Conservation (phyloP, 2,113 vertebrate genomes). For the Todiramphus chloris region DNA sequence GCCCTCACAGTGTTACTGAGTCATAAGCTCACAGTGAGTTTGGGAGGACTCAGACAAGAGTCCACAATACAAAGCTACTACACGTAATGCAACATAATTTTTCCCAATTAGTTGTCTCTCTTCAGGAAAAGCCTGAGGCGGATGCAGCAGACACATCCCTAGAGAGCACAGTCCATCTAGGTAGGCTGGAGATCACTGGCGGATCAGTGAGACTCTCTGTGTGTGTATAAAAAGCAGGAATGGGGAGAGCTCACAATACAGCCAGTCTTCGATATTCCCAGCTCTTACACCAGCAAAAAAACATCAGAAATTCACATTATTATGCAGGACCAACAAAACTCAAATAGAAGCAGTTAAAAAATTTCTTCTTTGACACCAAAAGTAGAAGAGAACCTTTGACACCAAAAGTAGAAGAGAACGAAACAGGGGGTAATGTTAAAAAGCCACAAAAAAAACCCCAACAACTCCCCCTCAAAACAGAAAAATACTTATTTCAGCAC, state of each 20-base stretch:
- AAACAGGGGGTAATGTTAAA: not conserved
- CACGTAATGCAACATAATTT: constrained; percentile 45
- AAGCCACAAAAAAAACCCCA: not conserved
- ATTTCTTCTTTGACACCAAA: not conserved
- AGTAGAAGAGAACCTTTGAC: not conserved
- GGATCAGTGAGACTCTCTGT: constrained; percentile 1
- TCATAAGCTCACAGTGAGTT: not conserved
- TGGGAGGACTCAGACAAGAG: not conserved
- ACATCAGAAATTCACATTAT: not conserved
- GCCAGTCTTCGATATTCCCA: not conserved
- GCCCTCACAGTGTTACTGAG: not conserved
- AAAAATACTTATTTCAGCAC: not conserved
- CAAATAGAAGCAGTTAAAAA: not conserved
- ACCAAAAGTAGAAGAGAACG: not conserved
- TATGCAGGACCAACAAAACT: constrained; percentile 11
- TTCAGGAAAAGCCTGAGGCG: constrained; percentile 58
- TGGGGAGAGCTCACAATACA: not conserved
- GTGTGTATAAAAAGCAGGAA: not conserved
- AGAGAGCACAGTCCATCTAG: constrained; percentile 41
- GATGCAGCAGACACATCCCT: constrained; percentile 56
- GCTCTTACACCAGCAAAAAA: not conserved
- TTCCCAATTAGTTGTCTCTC: constrained; percentile 55
- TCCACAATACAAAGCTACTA: constrained; percentile 56
- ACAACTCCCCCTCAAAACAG: not conserved
- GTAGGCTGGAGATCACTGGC: constrained; percentile 47